Conservation (phyloP, 92 coral and sea anemone genomes). For the Nematostella vectensis region DNA sequence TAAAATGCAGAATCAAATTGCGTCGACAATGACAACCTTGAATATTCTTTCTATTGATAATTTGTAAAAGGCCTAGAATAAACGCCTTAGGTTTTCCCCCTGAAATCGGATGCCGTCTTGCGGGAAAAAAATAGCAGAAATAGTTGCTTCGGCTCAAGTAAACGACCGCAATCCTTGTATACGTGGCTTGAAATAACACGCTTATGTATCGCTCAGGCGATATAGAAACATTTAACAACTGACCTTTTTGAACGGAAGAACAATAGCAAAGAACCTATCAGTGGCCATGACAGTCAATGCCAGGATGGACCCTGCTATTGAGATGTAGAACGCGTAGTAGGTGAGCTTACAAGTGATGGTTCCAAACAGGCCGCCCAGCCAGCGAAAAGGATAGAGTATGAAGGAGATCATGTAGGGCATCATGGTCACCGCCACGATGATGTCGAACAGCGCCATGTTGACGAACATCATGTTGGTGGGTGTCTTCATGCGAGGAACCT, state of each 20-base stretch:
- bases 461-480: slow-evolving; percentile 11
- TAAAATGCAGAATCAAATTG: no score
- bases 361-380: slow-evolving; percentile 5
- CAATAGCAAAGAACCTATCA: slow-evolving; percentile 14
- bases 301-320: slow-evolving; percentile 9
- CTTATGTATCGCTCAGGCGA: no score
- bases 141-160: no score
- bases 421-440: slow-evolving; percentile 2
- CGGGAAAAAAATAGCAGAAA: no score
- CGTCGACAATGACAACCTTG: no score
- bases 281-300: slow-evolving; percentile 9
- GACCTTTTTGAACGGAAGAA: background rate
- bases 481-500: slow-evolving; percentile 5
- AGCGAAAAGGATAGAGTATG: background rate
- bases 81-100: no score
- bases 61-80: no score
- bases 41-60: no score
- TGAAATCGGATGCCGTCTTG: no score
- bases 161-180: no score
- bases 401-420: background rate
- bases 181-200: no score
- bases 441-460: slow-evolving; percentile 12
- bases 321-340: background rate
- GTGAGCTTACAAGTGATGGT: slow-evolving; percentile 2
- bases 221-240: no score